Base-by-base conservation (phyloP, 1,140 invertebrate genomes). In the Drosophila nikananu region DNA sequence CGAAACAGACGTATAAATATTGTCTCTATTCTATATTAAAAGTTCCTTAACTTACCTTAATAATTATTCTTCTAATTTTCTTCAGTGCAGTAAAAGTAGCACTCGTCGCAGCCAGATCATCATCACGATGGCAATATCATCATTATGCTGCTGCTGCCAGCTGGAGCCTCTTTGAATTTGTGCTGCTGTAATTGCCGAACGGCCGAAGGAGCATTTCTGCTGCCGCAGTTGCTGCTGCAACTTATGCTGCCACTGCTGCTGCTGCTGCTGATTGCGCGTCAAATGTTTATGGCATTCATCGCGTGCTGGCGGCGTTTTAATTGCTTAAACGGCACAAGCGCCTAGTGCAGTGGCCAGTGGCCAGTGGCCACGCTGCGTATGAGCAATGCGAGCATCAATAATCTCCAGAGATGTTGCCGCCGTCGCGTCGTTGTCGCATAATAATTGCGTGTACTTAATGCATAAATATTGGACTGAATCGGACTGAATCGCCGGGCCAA, bases 361-460 rank as follows among this genome's bases (percentile, higher is more conserved):
- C 42, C 39, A 55, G 64, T 80, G 79, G 68, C 80, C 84, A 90
- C 82, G 76, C 63, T 84, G 86, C 86, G 86, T 86, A 89, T 90
- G 86, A 81, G 86, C 86, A 89, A 87, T 77, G 82, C 81, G 73
- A 84, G 73, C 82, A 81, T 77, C 81, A 80, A 89, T 86, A 90
- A 90, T 90, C 86, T 90, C 86, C 79, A 74, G 86, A 90, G 86
- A 89, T 82, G 83, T 41, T 55, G 67, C 67, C 64, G 67, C 67
- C 49, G 70, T 27, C 54, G 67, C 49, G 70, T 27, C 54, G 67
- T 78, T 89, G 86, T 80, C 81, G 86, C 86, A 86, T 90, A 82
- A 90, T 90, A 90, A 90, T 90, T 90, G 86, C 86, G 81, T 84
- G 86, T 90, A 91, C 82, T 90, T 82, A 90, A 90, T 90, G 86